Percentiles rank a stretch among this genome's conserved stretches.
Evolutionary conservation across 2,888 invertebrate species (phyloP).

Genomic region (Synergus itoensis): DNA sequence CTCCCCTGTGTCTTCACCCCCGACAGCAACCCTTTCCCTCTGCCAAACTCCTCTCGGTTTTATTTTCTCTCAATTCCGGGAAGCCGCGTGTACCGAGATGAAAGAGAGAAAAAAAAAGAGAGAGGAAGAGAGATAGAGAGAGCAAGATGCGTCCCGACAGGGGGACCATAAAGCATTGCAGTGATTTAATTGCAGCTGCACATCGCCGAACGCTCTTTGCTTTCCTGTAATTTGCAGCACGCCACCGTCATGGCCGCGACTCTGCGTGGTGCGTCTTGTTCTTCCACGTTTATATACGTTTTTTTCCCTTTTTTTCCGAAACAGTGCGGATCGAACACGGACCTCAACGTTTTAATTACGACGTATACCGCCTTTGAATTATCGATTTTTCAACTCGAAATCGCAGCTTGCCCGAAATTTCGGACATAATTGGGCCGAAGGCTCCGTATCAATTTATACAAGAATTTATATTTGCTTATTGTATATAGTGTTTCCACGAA

Average conservation of each 20-base stretch:
- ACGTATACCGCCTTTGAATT: conserved; percentile 13
- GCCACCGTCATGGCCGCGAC: conserved; percentile 30
- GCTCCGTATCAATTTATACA: neutral
- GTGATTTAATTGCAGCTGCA: conserved; percentile 66
- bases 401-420: neutral
- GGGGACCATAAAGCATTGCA: conserved; percentile 54
- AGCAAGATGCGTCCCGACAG: conserved; percentile 22
- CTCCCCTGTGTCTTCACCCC: conserved; percentile 52
- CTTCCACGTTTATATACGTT: conserved; percentile 1
- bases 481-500: no score
- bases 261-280: conserved; percentile 33
- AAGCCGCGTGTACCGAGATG: conserved; percentile 61
- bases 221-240: conserved; percentile 56
- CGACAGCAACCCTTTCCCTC: conserved; percentile 51
- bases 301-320: neutral
- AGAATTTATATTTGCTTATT: no score
- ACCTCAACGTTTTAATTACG: conserved; percentile 32
- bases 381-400: conserved; percentile 1
- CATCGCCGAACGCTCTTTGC: conserved; percentile 51
- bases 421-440: neutral
- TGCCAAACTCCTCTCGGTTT: conserved; percentile 62
- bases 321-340: conserved; percentile 29
- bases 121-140: conserved; percentile 18
- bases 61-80: conserved; percentile 69
- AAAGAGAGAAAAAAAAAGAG: conserved; percentile 48